These are phyloP conservation scores for Atta colombica DNA, from an alignment of 1,140 invertebrate genomes.

Conservation along the genomic window DNA sequence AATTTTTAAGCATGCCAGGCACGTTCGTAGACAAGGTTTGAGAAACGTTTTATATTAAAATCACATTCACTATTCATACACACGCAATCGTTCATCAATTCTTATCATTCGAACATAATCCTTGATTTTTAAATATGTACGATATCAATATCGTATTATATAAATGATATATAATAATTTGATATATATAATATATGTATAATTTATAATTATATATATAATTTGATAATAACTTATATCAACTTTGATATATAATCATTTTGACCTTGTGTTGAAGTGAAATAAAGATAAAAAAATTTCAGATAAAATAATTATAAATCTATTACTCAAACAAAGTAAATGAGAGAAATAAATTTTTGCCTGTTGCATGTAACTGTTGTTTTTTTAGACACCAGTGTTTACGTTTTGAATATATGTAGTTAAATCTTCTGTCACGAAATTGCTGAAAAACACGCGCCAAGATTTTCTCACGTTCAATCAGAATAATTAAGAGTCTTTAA, in stretches of 20 bases:
- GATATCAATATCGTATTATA: conserved; percentile 12
- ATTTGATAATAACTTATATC: too few species aligned
- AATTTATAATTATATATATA: too few species aligned
- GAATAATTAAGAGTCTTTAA: neutral
- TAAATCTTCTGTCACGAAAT: neutral
- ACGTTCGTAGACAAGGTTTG: neutral
- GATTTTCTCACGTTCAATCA: neutral
- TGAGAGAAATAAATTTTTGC: conserved; percentile 15
- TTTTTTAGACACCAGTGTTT: neutral
- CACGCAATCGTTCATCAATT: neutral
- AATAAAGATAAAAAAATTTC: neutral
- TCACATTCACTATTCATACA: neutral
- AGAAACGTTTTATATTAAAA: conserved; percentile 24
- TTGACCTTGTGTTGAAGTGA: neutral
- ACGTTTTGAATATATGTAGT: neutral
- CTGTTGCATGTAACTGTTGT: conserved; percentile 6
- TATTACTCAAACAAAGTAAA: neutral
- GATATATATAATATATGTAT: too few species aligned
- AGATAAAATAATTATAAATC: neutral
- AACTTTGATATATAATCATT: neutral
- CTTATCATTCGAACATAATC: neutral
- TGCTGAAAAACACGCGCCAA: neutral
- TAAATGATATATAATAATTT: too few species aligned
- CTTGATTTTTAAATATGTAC: neutral
- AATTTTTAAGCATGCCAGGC: neutral